Conservation (phyloP, 2,888 invertebrate species). For the Macaria liturata region DNA sequence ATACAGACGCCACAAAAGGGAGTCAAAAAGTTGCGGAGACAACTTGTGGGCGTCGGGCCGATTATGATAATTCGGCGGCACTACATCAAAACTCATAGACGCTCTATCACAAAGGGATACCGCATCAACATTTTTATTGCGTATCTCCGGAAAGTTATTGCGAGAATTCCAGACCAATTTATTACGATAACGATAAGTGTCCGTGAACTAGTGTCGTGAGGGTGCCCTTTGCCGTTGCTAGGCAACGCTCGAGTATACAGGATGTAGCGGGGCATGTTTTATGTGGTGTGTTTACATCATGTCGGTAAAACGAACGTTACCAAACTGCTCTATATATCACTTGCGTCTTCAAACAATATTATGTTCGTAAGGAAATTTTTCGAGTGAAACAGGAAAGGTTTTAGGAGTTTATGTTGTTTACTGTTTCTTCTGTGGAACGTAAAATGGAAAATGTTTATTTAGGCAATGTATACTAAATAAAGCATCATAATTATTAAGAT, state of each 20-base stretch:
- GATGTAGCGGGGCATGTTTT: constrained; percentile 15
- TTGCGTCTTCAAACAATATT: constrained; percentile 2
- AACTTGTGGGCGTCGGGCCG: constrained; percentile 29
- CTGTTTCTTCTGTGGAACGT: no score
- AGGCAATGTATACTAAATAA: no score
- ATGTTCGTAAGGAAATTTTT: no score
- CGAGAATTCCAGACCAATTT: constrained; percentile 76
- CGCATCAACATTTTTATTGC: constrained; percentile 64
- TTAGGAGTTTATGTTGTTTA: no score
- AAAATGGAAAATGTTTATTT: no score
- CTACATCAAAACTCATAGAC: constrained; percentile 42
- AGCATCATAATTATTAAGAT: no score
- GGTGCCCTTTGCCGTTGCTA: constrained; percentile 56
- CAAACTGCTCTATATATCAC: constrained; percentile 1
- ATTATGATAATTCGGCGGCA: constrained; percentile 35
- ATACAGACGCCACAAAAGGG: constrained; percentile 18
- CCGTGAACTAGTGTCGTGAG: constrained; percentile 72
- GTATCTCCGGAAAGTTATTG: constrained; percentile 66
- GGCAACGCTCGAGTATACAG: constrained; percentile 47
- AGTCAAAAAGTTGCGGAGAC: constrained; percentile 17
- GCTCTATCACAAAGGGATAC: constrained; percentile 45
- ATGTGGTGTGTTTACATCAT: constrained; percentile 11
- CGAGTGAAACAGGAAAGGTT: no score
- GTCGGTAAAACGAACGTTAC: constrained; percentile 8
- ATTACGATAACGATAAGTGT: constrained; percentile 80